Base-by-base conservation (phyloP, 1,140 invertebrate genomes). In the Chironomus striatipennis region DNA sequence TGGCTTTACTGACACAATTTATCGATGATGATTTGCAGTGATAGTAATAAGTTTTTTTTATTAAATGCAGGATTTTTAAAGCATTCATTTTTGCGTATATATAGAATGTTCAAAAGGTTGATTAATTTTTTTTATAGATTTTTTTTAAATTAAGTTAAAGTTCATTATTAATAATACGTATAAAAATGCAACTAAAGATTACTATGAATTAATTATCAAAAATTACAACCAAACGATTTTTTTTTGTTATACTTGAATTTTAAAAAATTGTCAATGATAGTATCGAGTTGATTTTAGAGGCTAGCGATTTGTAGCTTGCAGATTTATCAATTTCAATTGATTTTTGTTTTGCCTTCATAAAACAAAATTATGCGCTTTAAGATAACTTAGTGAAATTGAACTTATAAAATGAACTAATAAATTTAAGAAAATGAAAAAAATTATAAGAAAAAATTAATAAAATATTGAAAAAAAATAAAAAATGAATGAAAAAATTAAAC, bases 151-250 rank as follows among this genome's bases (percentile, higher is more conserved):
- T 12, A 15, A 12, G 9, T 57, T 12, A 47, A 47, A 15, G 7
- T 57, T 57, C n/a, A 12, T 70, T 21, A 4, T 20, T 70, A 70
- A 70, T 70, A 17, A 70, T 20, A 70, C 17, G 20, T 70, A 70
- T 70, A 70, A 70, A 70, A 70, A 70, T 70, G 65, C 65, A 70
- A 70, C 65, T 70, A 70, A 70, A 70, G 18, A 20, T 8, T 70
- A 70, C 17, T 70, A 18, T 70, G 17, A 20, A 20, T 18, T 70
- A 5, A 70, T 20, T 57, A 57, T 34, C 47, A 57, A 57, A n/a
- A 57, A 57, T 57, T 47, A 47, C 43, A 47, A 47, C 43, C 43
- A 47, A 47, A 47, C 43, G 43, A 47, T 43, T 10, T 7, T 15
- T 47, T n/a, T 34, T 34, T 5, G 24, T 34, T 5, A 34, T 1